Base-by-base conservation (phyloP, 2,888 invertebrate genomes). In the Dendrolimus pini region DNA sequence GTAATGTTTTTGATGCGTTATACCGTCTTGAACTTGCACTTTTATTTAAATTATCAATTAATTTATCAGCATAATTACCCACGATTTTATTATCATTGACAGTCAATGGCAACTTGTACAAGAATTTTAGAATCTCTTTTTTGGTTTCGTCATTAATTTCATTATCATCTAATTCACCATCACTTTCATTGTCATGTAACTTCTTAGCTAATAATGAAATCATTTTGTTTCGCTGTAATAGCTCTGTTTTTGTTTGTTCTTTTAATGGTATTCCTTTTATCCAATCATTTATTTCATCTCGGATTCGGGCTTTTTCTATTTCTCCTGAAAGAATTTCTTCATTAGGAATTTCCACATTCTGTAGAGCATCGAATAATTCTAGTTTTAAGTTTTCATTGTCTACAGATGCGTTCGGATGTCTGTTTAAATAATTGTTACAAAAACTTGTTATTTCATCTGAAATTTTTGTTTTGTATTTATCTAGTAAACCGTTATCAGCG, bases 261-360 rank as follows among this genome's bases (percentile, higher is more conserved):
- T 59, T 60, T 41, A 80, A 42, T 6, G 81, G 77, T 58, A 82
- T 52, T 55, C 74, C 66, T 61, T 71, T 69, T 2, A 78, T 9
- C 78, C 79, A 82, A 9, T 76, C 68, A 30, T 71, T 67, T 7
- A 83, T 72, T 60, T 73, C 65, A 13, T 78, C 70, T 69, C 78
- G 80, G 18, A 77, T 71, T 68, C 74, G 74, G 0, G 68, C 64
- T 60, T 75, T 70, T 65, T 78, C 75, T 41, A 77, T 72, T 67
- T 80, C 75, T 42, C 71, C 64, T 62, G 63, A 71, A 55, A 80
- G 65, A 1, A 74, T 67, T 57, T 79, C 74, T 41, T 76, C 73
- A 56, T 67, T 62, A 7, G 84, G 82, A 7, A 71, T 9, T 0
- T 77, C 65, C 3, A 83, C 75, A 53, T 69, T 72, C 60, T 70